Evolutionary conservation across 2,113 vertebrate genomes (phyloP), one percentile per base, ranked within the genome.

Genomic region (Cephalopterus ornatus): DNA sequence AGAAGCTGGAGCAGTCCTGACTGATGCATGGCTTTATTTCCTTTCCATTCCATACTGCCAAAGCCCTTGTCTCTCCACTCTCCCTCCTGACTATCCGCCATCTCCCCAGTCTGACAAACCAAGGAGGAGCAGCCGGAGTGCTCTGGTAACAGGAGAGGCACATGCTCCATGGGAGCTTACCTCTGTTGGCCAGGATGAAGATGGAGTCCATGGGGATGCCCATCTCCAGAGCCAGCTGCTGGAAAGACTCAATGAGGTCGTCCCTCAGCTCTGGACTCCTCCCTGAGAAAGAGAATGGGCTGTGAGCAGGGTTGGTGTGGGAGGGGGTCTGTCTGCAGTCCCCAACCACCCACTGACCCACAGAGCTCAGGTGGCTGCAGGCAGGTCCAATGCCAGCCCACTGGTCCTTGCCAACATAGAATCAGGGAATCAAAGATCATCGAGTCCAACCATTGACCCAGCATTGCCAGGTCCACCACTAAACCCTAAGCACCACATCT

Each of bases 191-290:
- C 92, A 98, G 92, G 22, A 97, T 95, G 88, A 98, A 88, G 56
- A 99, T 96, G 71, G 95, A 83, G n/a, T 98, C 97, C 0, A 96
- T 85, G 0, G 94, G 93, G 88, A 99, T 98, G 52, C 98, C 99
- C 86, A 98, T 96, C 7, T 98, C 86, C 93, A 96, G 92, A 61
- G 97, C 98, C 49, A 99, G 92, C 52, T 97, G 98, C 93, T 95
- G 98, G 96, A 99, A 99, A 46, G 98, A 97, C 2, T 98, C 97
- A 30, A 98, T 52, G 65, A 99, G 96, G 5, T 97, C 97, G 10
- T 97, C 93, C 20, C 98, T 97, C 80, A 99, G 95, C 49, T 97
- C 76, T 0, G 88, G 98, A 33, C 94, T 97, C 53, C 99, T 98
- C 44, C 99, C 99, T 99, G 94, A 32, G 53, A 32, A 66, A 33